Evolutionary conservation across 64 coral and sea anemone genomes (phyloP).

Genomic region (Montipora foliosa): DNA sequence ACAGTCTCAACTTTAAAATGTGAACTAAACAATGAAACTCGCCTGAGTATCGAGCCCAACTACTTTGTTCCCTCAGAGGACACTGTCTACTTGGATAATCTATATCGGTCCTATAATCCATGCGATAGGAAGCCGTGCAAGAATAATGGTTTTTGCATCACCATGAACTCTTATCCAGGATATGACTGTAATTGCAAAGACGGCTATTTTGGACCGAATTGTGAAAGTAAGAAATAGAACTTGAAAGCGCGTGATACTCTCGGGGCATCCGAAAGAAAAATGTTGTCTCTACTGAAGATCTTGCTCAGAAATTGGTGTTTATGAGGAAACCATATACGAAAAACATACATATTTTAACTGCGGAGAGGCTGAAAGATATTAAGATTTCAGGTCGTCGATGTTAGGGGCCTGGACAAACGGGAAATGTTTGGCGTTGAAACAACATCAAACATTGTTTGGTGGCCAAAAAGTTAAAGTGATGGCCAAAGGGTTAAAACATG

Average conservation of each 20-base stretch:
- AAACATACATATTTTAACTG: too few relatives aligned
- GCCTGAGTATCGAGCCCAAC: conserved; percentile 29
- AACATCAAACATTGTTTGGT: too few relatives aligned
- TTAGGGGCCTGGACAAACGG: too few relatives aligned
- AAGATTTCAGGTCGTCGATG: too few relatives aligned
- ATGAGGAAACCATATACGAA: too few relatives aligned
- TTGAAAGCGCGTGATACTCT: not conserved
- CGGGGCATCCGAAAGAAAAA: not conserved
- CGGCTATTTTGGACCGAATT: conserved; percentile 11
- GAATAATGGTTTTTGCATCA: conserved; percentile 26
- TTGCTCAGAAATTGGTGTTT: not conserved
- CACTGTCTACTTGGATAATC: conserved; percentile 46
- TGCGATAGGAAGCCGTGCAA: conserved; percentile 42
- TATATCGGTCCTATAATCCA: conserved; percentile 39
- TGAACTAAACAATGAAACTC: conserved; percentile 33
- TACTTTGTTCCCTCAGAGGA: conserved; percentile 13
- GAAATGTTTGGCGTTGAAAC: too few relatives aligned
- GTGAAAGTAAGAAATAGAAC: conserved; percentile 44
- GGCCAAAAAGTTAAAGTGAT: too few relatives aligned
- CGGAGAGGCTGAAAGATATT: too few relatives aligned
- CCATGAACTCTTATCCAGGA: conserved; percentile 23
- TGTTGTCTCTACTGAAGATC: not conserved
- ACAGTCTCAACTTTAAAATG: conserved; percentile 78
- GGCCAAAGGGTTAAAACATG: too few relatives aligned
- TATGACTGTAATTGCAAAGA: conserved; percentile 44